phyloP scores from a whole-genome alignment of 2,888 invertebrate species.

The Elysia crispata region DNA sequence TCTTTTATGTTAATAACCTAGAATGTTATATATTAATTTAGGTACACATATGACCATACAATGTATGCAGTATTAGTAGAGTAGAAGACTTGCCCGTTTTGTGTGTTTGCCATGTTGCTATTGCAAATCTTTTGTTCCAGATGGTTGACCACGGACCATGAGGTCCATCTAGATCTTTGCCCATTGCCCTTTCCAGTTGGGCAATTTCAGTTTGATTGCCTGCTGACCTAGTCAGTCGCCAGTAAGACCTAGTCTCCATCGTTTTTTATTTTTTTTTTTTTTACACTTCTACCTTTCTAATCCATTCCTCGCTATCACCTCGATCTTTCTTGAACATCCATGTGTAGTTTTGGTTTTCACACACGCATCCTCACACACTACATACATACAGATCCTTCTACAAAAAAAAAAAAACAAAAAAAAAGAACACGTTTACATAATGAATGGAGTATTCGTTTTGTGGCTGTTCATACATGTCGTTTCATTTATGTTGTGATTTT shows the following conservation, averaged over 20 bases:
- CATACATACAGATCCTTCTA: no score
- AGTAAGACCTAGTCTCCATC: conserved; percentile 28
- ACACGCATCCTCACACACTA: no score
- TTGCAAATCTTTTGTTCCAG: conserved; percentile 48
- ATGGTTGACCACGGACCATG: conserved; percentile 45
- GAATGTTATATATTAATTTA: no score
- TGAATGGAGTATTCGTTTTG: no score
- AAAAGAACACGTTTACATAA: no score
- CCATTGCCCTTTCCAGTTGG: conserved; percentile 36
- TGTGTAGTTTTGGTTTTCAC: no score
- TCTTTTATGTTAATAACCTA: no score
- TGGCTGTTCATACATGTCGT: no score
- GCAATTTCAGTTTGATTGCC: conserved; percentile 44
- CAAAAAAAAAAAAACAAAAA: no score
- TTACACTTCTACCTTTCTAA: conserved; percentile 21
- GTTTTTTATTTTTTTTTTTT: not conserved
- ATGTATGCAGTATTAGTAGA: not conserved
- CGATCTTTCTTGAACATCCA: not conserved
- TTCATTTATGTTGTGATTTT: no score
- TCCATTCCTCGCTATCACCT: conserved; percentile 5
- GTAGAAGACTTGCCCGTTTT: conserved; percentile 33
- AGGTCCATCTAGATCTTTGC: conserved; percentile 38
- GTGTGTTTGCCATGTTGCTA: conserved; percentile 47
- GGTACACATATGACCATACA: no score
- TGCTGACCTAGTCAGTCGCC: conserved; percentile 46